A percentile compares a stretch with the other conserved stretches of the same genome.
phyloP scores from a whole-genome alignment of 30 jellyfish, hydroid and myxozoan species.

The Aurelia aurita region DNA sequence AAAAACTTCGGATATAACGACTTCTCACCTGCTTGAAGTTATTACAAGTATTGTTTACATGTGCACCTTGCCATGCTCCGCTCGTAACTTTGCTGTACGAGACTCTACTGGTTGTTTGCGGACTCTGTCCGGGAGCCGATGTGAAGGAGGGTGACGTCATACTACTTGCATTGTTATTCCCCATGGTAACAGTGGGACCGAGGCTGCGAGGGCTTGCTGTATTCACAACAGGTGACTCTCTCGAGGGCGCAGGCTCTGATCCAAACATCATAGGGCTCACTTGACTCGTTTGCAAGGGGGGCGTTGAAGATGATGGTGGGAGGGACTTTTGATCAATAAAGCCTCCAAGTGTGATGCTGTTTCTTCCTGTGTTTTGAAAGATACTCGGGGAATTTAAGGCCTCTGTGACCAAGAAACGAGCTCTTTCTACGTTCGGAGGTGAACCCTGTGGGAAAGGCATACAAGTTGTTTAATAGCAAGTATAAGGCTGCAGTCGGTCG shows the following conservation, averaged over 20 bases:
- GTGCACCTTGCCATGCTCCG: slow-evolving; percentile 81
- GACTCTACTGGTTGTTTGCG: slow-evolving; percentile 42
- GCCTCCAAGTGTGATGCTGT: slow-evolving; percentile 81
- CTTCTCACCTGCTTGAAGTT: slow-evolving; percentile 12
- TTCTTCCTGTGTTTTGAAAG: slow-evolving; percentile 67
- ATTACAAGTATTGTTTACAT: not conserved
- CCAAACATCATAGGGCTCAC: slow-evolving; percentile 13
- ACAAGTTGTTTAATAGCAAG: no score
- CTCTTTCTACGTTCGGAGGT: slow-evolving; percentile 92
- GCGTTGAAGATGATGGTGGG: slow-evolving; percentile 24
- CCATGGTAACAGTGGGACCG: slow-evolving; percentile 17
- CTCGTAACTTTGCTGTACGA: slow-evolving; percentile 87
- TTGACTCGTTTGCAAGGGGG: slow-evolving; percentile 41
- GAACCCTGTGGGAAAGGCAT: slow-evolving; percentile 62
- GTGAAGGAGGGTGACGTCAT: slow-evolving; percentile 33
- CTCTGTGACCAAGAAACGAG: slow-evolving; percentile 94
- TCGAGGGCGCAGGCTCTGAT: slow-evolving; percentile 45
- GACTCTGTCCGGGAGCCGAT: slow-evolving; percentile 31
- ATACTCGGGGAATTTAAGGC: slow-evolving; percentile 98
- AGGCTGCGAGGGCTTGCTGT: slow-evolving; percentile 57
- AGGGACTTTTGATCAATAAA: slow-evolving; percentile 75
- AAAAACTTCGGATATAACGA: not conserved
- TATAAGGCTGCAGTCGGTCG: no score
- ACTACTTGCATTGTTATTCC: slow-evolving; percentile 5
- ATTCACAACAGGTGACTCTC: slow-evolving; percentile 48